These are phyloP conservation scores for Melanchra persicariae DNA, from an alignment of 2,888 invertebrate species.

Conservation along the genomic window DNA sequence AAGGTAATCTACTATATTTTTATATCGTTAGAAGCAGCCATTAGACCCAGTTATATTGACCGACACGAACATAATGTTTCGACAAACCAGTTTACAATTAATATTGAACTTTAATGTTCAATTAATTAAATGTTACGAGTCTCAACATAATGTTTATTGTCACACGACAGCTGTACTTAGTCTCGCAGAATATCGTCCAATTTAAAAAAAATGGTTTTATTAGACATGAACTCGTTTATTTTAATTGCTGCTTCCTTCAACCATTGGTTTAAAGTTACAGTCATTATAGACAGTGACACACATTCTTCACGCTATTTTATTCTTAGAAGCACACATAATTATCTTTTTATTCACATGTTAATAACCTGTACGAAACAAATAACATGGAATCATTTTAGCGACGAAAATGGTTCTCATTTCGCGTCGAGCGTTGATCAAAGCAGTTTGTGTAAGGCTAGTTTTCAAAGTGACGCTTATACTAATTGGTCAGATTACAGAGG, in stretches of 20 bases:
- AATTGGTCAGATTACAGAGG: slow-evolving; percentile 85
- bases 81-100: slow-evolving; percentile 33
- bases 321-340: slow-evolving; percentile 76
- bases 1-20: slow-evolving; percentile 63
- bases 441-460: slow-evolving; percentile 73
- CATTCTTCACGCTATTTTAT: slow-evolving; percentile 76
- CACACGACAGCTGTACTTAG: slow-evolving; percentile 53
- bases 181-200: slow-evolving; percentile 63
- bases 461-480: slow-evolving; percentile 83
- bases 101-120: slow-evolving; percentile 30
- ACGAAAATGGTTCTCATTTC: slow-evolving; percentile 83
- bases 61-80: slow-evolving; percentile 35
- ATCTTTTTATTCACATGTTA: slow-evolving; percentile 76
- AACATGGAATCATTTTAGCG: slow-evolving; percentile 79
- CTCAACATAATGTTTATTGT: slow-evolving; percentile 36
- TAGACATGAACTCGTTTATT: slow-evolving; percentile 72
- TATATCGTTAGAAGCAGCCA: slow-evolving; percentile 39
- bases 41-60: slow-evolving; percentile 44
- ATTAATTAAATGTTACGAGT: slow-evolving; percentile 26
- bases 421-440: slow-evolving; percentile 83
- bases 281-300: slow-evolving; percentile 79
- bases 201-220: slow-evolving; percentile 76
- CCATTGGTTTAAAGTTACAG: slow-evolving; percentile 77
- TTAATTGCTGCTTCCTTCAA: slow-evolving; percentile 80
- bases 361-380: slow-evolving; percentile 80